A percentile compares a stretch with the other conserved stretches of the same genome.
These are phyloP conservation scores for Desmophyllum pertusum DNA, from an alignment of 92 coral and sea anemone species.

Conservation along the genomic window DNA sequence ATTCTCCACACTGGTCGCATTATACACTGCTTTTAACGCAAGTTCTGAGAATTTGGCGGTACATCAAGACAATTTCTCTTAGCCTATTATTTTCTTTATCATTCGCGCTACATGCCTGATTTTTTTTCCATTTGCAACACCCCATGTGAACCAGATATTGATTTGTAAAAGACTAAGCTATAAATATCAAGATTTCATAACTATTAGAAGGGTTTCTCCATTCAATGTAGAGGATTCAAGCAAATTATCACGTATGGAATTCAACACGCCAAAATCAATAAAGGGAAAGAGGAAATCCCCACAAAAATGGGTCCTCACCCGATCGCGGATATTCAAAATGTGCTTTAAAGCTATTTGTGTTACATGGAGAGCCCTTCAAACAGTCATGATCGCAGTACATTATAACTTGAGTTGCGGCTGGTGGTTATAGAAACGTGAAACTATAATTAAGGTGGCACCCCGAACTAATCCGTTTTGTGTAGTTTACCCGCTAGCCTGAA, in stretches of 20 bases:
- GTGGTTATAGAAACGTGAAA: not conserved
- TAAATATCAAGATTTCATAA: not conserved
- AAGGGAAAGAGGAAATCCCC: not conserved
- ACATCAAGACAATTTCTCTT: not conserved
- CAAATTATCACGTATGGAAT: not conserved
- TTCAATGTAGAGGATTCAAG: not conserved
- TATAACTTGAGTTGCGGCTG: not conserved
- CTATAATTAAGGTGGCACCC: not conserved
- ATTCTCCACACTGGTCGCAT: not conserved
- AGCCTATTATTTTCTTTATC: not conserved
- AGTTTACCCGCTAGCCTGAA: not conserved
- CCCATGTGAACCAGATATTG: not conserved
- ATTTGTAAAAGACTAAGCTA: not conserved
- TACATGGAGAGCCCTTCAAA: not conserved
- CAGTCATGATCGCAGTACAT: not conserved
- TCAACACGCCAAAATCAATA: not conserved
- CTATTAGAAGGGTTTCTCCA: not conserved
- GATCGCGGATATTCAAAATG: not conserved
- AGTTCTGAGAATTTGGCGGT: not conserved
- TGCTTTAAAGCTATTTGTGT: not conserved
- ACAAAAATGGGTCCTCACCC: not conserved
- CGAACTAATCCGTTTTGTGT: not conserved
- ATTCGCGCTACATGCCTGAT: not conserved
- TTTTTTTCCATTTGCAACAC: not conserved
- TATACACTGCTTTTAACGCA: not conserved